Evolutionary conservation across 2,113 vertebrate genomes (phyloP).

Genomic region (Sapayoa aenigma): DNA sequence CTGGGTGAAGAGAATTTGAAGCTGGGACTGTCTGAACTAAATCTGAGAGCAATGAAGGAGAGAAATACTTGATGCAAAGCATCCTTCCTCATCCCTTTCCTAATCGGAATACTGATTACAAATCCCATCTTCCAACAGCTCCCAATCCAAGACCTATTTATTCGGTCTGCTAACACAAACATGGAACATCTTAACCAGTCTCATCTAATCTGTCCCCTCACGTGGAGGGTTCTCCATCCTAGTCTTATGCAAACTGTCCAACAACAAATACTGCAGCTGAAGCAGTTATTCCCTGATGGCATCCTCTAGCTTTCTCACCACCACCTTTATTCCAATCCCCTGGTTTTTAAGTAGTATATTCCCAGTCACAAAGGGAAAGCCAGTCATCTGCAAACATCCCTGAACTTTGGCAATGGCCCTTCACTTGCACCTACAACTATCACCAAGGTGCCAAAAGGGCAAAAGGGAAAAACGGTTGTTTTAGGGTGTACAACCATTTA

Average conservation of each 20-base stretch:
- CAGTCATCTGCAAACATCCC: not conserved
- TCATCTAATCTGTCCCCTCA: not conserved
- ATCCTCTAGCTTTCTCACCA: not conserved
- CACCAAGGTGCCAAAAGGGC: not conserved
- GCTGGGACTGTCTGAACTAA: not conserved
- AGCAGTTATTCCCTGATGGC: not conserved
- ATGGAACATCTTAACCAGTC: not conserved
- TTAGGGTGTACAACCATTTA: not conserved
- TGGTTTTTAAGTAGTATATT: not conserved
- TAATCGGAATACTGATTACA: not conserved
- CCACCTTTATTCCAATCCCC: not conserved
- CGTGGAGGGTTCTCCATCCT: rapidly evolving
- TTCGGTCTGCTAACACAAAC: not conserved
- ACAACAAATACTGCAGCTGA: not conserved
- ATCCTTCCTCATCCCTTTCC: not conserved
- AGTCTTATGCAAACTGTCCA: not conserved
- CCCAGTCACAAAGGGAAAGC: not conserved
- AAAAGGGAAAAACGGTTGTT: not conserved
- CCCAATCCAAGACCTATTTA: not conserved
- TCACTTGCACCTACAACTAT: not conserved
- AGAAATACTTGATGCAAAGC: not conserved
- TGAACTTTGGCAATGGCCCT: not conserved
- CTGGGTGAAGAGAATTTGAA: not conserved
- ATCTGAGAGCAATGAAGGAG: not conserved
- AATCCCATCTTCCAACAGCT: not conserved